Evolutionary conservation across 2,888 invertebrate genomes (phyloP), one percentile per base, ranked within the genome.

Genomic region (Stramonita haemastoma): DNA sequence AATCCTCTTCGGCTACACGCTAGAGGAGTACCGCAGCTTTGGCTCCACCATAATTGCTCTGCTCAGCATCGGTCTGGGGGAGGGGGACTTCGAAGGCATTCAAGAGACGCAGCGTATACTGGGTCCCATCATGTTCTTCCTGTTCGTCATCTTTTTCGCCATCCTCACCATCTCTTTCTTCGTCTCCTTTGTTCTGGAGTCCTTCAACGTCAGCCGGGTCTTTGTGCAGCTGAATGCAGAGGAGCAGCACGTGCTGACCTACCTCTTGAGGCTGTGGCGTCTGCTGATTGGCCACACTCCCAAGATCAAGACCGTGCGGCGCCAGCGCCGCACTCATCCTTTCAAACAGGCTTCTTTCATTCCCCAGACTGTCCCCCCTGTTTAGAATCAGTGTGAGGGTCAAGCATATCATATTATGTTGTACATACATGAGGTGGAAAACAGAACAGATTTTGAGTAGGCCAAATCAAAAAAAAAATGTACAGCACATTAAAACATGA

Each of bases 161-260:
- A 84, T 77, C 86, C 13, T 89, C 32, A 36, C 46, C 66, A 17
- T 89, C 70, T 89, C 84, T 77, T 89, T 89, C 86, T 89, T 89
- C 56, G 26, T 85, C 77, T 32, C 66, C 77, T 73, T 89, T 77
- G 29, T 73, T 26, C 17, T 73, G 73, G 73, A 77, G 32, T 66
- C 73, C 32, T 89, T 73, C 85, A 70, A 29, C 57, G 83, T 86
- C 19, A 46, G 46, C 57, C 84, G 73, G n/a, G 83, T 86, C 77
- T 89, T 22, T 34, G 83, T 89, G 0, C 70, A 56, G 32, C 85
- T 89, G 46, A 87, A 87, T 32, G 56, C 79, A 5, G 77, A 79
- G n/a, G 87, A 79, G 87, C 57, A 87, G 79, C 77, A 79, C 87
- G 73, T 87, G 46, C 0, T 79, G 57, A 26, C 34, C 22, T 81